A percentile compares a stretch with the other conserved stretches of the same genome.
Evolutionary conservation across 2,888 invertebrate species (phyloP).

Genomic region (Marasmarcha lunaedactyla): DNA sequence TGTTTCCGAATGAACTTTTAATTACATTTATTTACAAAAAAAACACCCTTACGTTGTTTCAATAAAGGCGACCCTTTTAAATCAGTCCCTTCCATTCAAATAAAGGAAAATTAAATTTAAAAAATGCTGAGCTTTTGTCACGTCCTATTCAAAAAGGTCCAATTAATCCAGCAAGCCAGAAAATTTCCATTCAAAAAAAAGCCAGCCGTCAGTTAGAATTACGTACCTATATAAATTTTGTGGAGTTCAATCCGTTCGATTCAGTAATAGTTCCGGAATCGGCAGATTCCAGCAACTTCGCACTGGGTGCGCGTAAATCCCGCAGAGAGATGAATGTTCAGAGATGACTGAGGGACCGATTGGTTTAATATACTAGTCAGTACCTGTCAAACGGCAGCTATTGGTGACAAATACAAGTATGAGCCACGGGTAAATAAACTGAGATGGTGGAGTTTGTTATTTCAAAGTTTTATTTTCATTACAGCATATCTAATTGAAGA

Average conservation of each 20-base stretch:
- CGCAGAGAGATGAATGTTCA: constrained; percentile 8
- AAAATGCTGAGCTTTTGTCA: neutral
- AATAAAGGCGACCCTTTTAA: no score
- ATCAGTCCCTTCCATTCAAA: no score
- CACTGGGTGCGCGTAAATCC: constrained; percentile 22
- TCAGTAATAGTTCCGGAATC: constrained; percentile 24
- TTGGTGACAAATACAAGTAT: no score
- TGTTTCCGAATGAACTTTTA: no score
- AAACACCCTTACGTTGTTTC: no score
- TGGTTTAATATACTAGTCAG: no score
- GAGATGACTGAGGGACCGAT: neutral
- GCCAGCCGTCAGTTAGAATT: constrained; percentile 4
- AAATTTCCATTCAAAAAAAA: constrained; percentile 12
- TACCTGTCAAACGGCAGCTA: no score
- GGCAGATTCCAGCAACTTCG: constrained; percentile 30
- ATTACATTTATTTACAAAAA: no score
- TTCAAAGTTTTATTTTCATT: no score
- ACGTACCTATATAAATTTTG: constrained; percentile 21
- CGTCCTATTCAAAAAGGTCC: neutral
- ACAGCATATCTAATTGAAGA: no score
- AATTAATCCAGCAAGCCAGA: constrained; percentile 4
- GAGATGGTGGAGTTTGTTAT: no score
- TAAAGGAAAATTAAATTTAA: neutral
- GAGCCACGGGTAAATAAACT: no score
- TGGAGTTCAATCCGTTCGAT: constrained; percentile 24